Base-by-base conservation (phyloP, 2,113 vertebrate species). In the Python bivittatus region DNA sequence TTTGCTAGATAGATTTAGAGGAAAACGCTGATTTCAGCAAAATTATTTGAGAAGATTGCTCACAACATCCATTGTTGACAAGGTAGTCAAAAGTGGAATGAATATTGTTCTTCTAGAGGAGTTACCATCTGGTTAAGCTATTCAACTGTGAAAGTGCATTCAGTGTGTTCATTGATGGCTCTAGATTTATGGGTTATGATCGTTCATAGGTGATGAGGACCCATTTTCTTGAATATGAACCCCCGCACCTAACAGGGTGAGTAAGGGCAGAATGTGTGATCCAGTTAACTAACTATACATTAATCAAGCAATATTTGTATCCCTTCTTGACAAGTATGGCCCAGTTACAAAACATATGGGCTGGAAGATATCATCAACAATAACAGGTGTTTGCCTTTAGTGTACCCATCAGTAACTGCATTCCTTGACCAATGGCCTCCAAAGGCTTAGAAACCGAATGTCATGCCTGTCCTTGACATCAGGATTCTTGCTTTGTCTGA, bases 401-500 rank as follows among this genome's bases (percentile, higher is more conserved):
- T 88, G 61, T 54, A 25, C 11, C 56, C 29, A 56, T 5, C 27
- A 12, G 57, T 64, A 48, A n/a, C 87, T 84, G 13, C n/a, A 61
- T 38, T 92, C 91, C 56, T 61, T 92, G 57, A 87, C 58, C 48
- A 61, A n/a, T 60, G 56, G 12, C 13, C 25, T 44, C 33, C 48
- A 15, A 12, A 38, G 15, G 56, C 52, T 85, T 20, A 61, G 72
- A 61, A 92, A 83, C 13, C 53, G 11, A 89, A 33, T 25, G 48
- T 61, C 84, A 52, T 53, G 4, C 53, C 33, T 89, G 88, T 84
- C 88, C 72, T 85, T 92, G 91, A 85, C 72, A 92, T 89, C 88
- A 56, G 79, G 88, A 44, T 23, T 85, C 4, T 60, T 85, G n/a
- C 57, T 92, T 89, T 89, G 52, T 79, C 29, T 33, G 79, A 83